A percentile compares a stretch with the other conserved stretches of the same genome.
Evolutionary conservation across 2,113 vertebrate genomes (phyloP).

Genomic region (Grus americana): DNA sequence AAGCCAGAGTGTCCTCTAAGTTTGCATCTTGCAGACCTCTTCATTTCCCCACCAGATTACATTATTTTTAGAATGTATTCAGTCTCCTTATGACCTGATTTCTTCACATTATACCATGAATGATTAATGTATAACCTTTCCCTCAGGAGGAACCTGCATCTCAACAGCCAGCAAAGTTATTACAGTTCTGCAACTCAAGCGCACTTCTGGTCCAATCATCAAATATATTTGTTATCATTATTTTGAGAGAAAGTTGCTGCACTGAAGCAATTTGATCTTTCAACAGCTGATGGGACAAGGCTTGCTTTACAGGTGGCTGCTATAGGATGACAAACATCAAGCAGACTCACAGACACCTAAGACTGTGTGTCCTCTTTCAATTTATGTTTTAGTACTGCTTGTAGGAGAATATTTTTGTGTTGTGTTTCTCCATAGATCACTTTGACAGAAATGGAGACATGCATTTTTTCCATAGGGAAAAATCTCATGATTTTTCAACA

Average conservation of each 20-base stretch:
- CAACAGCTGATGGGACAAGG: not conserved
- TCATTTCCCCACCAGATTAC: conserved; percentile 15
- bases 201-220: not conserved
- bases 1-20: conserved; percentile 6
- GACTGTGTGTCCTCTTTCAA: not conserved
- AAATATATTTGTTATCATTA: not conserved
- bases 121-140: conserved; percentile 20
- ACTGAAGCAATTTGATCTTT: not conserved
- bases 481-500: not conserved
- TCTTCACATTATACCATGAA: not conserved
- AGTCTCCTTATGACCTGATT: not conserved
- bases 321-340: not conserved
- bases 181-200: not conserved
- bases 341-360: not conserved
- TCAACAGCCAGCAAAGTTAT: not conserved
- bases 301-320: not conserved
- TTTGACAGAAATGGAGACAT: not conserved
- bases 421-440: not conserved
- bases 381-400: not conserved
- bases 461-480: not conserved
- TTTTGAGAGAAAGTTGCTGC: not conserved
- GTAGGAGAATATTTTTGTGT: not conserved
- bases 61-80: conserved; percentile 68
- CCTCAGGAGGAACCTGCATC: not conserved
- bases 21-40: conserved; percentile 36